These are phyloP conservation scores for Parazoanthus darwini DNA, from an alignment of 92 coral and sea anemone species.

Conservation along the genomic window DNA sequence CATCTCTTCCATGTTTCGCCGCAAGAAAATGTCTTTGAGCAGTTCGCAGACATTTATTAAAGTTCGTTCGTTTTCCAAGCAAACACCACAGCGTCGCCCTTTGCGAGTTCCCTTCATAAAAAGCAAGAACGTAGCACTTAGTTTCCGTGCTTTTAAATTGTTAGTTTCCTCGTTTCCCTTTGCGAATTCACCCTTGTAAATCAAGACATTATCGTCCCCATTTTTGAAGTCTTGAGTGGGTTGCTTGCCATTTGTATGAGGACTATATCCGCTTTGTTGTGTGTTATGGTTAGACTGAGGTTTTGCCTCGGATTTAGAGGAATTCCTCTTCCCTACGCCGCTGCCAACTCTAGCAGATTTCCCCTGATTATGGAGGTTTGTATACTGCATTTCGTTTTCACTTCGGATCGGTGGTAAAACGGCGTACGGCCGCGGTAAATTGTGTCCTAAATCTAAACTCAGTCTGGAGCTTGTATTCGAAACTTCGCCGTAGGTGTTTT, in stretches of 20 bases:
- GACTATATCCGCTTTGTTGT: conserved; percentile 7
- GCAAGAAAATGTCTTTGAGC: conserved; percentile 80
- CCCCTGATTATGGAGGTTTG: conserved; percentile 7
- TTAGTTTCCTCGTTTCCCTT: conserved; percentile 17
- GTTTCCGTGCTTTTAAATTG: conserved; percentile 47
- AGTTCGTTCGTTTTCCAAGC: conserved; percentile 75
- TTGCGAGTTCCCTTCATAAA: conserved; percentile 66
- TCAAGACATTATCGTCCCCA: not conserved
- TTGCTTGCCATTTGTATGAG: not conserved
- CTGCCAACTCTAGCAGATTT: conserved; percentile 21
- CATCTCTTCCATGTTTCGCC: conserved; percentile 93
- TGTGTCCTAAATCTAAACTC: conserved; percentile 56
- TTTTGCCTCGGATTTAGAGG: not conserved
- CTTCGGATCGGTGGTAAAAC: conserved; percentile 83
- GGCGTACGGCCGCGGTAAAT: conserved; percentile 72
- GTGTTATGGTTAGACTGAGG: not conserved
- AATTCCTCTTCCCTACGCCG: not conserved
- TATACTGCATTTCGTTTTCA: conserved; percentile 10
- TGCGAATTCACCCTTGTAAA: not conserved
- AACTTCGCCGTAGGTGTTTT: conserved; percentile 13
- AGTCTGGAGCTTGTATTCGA: not conserved
- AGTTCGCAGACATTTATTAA: conserved; percentile 75
- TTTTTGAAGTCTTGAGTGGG: not conserved
- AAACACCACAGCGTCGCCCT: conserved; percentile 77
- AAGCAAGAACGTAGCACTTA: conserved; percentile 61